Evolutionary conservation across 1,140 invertebrate genomes (phyloP).

Genomic region (Brachionus sp.): DNA sequence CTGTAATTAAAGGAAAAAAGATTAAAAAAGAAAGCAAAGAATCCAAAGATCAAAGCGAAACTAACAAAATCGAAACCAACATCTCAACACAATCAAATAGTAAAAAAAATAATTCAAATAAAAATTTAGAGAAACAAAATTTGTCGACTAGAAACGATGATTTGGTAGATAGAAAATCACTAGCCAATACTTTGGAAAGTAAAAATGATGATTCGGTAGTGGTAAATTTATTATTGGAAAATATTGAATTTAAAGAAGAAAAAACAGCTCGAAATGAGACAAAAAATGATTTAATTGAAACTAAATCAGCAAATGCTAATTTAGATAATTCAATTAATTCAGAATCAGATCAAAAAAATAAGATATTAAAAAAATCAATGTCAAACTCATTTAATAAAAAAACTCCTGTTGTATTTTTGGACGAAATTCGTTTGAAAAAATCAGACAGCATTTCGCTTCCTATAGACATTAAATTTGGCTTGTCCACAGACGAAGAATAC

Average conservation of each 20-base stretch:
- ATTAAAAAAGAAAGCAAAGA: conserved; percentile 19
- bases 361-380: background rate
- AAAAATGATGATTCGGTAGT: background rate
- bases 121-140: background rate
- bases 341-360: background rate
- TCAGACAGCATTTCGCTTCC: background rate
- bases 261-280: background rate
- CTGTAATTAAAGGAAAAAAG: conserved; percentile 19
- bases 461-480: conserved; percentile 4
- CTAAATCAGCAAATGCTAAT: background rate
- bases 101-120: background rate
- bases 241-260: background rate
- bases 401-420: background rate
- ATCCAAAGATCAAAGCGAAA: background rate
- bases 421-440: background rate
- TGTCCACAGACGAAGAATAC: background rate
- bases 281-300: background rate
- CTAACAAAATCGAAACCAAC: background rate
- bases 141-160: background rate
- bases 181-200: background rate
- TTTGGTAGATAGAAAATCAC: background rate
- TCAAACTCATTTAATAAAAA: background rate
- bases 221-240: background rate
- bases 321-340: background rate
- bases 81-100: background rate